These are phyloP conservation scores for Pristionchus arcanus DNA, from an alignment of 2,888 invertebrate genomes.

Conservation along the genomic window DNA sequence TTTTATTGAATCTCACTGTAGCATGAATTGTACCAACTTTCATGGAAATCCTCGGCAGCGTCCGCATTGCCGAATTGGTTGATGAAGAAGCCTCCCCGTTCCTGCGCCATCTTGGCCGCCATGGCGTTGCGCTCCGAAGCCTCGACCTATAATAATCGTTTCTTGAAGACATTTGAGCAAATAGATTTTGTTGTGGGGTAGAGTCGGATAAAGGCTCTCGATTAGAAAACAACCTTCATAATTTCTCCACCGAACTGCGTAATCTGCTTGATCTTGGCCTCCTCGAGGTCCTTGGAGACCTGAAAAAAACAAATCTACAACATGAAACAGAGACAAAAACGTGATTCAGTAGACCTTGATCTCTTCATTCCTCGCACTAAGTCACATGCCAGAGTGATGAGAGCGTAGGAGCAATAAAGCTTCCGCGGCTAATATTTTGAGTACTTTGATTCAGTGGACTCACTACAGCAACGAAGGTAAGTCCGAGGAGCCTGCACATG, in stretches of 20 bases:
- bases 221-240: constrained; percentile 59
- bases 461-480: constrained; percentile 72
- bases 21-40: constrained; percentile 58
- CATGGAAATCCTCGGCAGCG: constrained; percentile 73
- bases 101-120: constrained; percentile 63
- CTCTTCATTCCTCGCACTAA: too few species aligned
- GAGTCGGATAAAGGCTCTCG: background rate
- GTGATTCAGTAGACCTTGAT: too few species aligned
- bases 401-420: too few species aligned
- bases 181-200: too few species aligned
- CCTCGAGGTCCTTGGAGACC: constrained; percentile 70
- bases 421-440: too few species aligned
- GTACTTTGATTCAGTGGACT: too few species aligned
- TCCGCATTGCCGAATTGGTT: constrained; percentile 75
- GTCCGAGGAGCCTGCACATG: constrained; percentile 68
- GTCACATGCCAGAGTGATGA: too few species aligned
- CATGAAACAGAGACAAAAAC: too few species aligned
- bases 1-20: too few species aligned
- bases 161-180: too few species aligned
- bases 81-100: constrained; percentile 69
- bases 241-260: constrained; percentile 69
- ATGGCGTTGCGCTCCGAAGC: constrained; percentile 56
- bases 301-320: too few species aligned
- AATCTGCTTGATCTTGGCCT: constrained; percentile 70
- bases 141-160: constrained; percentile 57